phyloP scores from a whole-genome alignment of 2,113 vertebrate species.

The Geococcyx californianus region DNA sequence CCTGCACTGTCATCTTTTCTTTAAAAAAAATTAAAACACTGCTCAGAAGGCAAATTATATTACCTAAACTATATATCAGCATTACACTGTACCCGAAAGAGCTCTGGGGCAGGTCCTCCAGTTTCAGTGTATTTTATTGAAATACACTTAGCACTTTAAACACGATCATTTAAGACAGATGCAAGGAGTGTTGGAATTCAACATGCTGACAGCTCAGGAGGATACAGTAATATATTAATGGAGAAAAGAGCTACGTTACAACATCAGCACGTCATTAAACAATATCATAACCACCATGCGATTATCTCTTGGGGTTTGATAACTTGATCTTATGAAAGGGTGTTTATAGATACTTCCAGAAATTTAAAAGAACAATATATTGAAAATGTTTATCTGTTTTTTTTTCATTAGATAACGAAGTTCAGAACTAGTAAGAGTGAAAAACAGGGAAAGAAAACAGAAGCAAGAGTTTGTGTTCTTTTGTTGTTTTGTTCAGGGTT shows the following conservation, averaged over 20 bases:
- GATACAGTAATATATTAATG: not conserved
- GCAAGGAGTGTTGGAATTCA: not conserved
- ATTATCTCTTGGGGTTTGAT: not conserved
- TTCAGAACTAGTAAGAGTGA: not conserved
- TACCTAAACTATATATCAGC: not conserved
- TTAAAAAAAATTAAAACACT: not conserved
- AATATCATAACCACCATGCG: not conserved
- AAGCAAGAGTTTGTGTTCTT: not conserved
- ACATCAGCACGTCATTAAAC: not conserved
- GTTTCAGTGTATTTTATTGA: not conserved
- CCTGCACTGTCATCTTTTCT: not conserved
- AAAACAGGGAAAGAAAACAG: not conserved
- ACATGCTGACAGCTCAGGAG: not conserved
- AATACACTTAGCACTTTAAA: not conserved
- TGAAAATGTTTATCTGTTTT: not conserved
- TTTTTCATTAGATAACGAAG: not conserved
- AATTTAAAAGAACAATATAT: not conserved
- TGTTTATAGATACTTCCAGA: not conserved
- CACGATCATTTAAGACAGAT: not conserved
- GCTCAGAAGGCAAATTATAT: fast-evolving
- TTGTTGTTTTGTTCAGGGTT: not conserved
- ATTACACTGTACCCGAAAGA: not conserved
- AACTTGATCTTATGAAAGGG: not conserved
- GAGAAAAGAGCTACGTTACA: not conserved
- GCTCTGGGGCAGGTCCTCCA: not conserved